Base-by-base conservation (phyloP, 2,797 vertebrate genomes). In the Hipposideros larvatus region DNA sequence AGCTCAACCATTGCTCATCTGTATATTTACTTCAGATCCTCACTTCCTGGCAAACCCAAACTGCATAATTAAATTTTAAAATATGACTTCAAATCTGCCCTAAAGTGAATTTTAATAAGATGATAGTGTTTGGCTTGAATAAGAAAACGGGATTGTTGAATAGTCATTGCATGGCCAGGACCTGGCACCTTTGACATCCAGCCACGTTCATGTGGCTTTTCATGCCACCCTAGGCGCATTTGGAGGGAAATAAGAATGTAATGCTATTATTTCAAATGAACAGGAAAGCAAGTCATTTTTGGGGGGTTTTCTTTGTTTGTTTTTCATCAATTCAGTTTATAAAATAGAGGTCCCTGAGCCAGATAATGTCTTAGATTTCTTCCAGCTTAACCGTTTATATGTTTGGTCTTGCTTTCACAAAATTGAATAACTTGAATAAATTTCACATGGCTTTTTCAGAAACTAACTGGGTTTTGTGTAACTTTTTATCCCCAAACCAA, bases 351-450 rank as follows among this genome's bases (percentile, higher is more conserved):
- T 15, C 22, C 10, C 55, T 80, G 71, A 74, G 55, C 61, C 79
- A 85, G 11, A 91, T 59, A 70, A 86, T 71, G 22, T 51, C 78
- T 87, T 55, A 87, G 75, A 79, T 80, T 57, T 65, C 65, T 90
- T 84, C 70, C 51, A 79, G 43, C 57, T 90, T 92, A 74, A 71
- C 61, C 53, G 31, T 80, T 68, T 79, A 5, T 53, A 28, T 91
- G 46, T 61, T 46, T 80, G 24, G 28, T 55, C 59, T 85, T 59
- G 37, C 82, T 65, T 87, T 65, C 84, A 53, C 43, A 74, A 79
- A 92, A 53, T 7, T 79, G 51, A 63, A 83, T 74, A 63, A 70
- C 37, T 79, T 78, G 46, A 87, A 83, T 90, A 96, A 41, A 84
- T 94, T 90, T 80, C 43, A 57, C 53, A 43, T 37, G 6, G n/a